Percentiles rank a stretch among this genome's conserved stretches.
phyloP scores from a whole-genome alignment of 2,113 vertebrate species.

The Oncorhynchus nerka region DNA sequence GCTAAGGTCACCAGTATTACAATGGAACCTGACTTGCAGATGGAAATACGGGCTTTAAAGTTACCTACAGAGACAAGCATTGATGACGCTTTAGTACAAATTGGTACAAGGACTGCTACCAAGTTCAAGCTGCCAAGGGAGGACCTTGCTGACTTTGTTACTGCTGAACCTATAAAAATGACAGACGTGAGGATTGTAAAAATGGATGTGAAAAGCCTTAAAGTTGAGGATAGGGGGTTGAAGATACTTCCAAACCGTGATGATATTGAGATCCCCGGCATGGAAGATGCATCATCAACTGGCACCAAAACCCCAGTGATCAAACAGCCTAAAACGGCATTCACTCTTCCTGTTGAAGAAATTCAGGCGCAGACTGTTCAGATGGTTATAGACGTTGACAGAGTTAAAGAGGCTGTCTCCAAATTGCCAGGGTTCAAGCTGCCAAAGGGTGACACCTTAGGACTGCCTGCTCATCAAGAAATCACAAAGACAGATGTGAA shows the following conservation, averaged over 20 bases:
- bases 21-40: slow-evolving; percentile 20
- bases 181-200: neutral
- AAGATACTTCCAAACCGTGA: slow-evolving; percentile 71
- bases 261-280: slow-evolving; percentile 77
- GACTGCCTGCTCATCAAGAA: slow-evolving; percentile 69
- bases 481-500: slow-evolving; percentile 72
- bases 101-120: slow-evolving; percentile 34
- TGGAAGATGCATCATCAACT: slow-evolving; percentile 59
- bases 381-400: slow-evolving; percentile 69
- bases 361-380: slow-evolving; percentile 46
- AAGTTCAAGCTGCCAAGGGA: slow-evolving; percentile 62
- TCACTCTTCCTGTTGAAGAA: slow-evolving; percentile 33
- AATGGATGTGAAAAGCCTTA: slow-evolving; percentile 26
- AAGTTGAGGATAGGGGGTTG: slow-evolving; percentile 17
- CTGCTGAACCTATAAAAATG: slow-evolving; percentile 45
- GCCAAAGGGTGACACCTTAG: slow-evolving; percentile 67
- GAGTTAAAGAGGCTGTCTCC: slow-evolving; percentile 73
- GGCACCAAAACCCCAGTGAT: slow-evolving; percentile 33
- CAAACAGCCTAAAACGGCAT: slow-evolving; percentile 51
- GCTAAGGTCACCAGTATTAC: neutral
- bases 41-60: slow-evolving; percentile 28
- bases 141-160: slow-evolving; percentile 39
- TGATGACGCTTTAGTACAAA: slow-evolving; percentile 28
- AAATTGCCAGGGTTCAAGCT: slow-evolving; percentile 75
- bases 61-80: slow-evolving; percentile 24